phyloP scores from a whole-genome alignment of 1,140 invertebrate genomes.

The Ladona fulva region DNA sequence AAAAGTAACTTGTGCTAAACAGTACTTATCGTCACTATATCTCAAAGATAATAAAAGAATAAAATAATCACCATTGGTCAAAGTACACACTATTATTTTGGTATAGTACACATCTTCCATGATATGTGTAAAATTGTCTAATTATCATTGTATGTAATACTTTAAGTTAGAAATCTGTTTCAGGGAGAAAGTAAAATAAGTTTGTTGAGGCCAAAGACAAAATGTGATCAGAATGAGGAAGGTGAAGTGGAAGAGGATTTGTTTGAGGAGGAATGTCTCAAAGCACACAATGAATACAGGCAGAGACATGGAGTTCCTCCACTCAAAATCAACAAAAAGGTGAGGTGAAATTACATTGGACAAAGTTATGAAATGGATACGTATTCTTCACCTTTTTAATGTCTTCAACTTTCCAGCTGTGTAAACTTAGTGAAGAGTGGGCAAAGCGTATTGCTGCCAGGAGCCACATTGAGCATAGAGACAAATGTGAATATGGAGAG shows the following conservation, averaged over 20 bases:
- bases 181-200: background rate
- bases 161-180: background rate
- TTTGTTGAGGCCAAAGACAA: background rate
- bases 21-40: too few species aligned
- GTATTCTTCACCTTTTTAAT: background rate
- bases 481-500: constrained; percentile 66
- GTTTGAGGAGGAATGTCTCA: constrained; percentile 53
- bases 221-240: background rate
- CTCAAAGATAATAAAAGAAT: too few species aligned
- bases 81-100: too few species aligned
- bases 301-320: constrained; percentile 56
- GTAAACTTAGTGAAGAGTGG: constrained; percentile 72
- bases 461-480: constrained; percentile 62
- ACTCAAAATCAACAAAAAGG: constrained; percentile 59
- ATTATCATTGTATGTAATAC: background rate
- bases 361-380: background rate
- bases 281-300: constrained; percentile 67
- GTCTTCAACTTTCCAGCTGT: constrained; percentile 38
- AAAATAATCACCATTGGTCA: too few species aligned
- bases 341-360: constrained; percentile 27
- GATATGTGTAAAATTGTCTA: too few species aligned
- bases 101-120: too few species aligned
- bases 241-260: background rate
- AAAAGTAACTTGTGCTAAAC: too few species aligned
- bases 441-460: constrained; percentile 60